Evolutionary conservation across 2,888 invertebrate genomes (phyloP), one percentile per base, ranked within the genome.

Genomic region (Tachystola acroxantha): DNA sequence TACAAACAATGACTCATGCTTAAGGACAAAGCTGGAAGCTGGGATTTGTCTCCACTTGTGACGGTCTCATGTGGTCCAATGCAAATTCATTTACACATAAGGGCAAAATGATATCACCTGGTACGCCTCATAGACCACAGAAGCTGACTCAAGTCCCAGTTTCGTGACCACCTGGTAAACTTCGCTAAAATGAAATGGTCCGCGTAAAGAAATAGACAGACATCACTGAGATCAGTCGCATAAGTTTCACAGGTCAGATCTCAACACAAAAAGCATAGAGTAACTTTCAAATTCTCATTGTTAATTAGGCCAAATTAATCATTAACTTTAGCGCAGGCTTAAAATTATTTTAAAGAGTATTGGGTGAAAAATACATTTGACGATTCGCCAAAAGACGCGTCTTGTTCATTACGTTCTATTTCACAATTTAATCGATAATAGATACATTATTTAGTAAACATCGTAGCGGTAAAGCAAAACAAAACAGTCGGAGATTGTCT

Each of bases 401-500:
- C 64, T 63, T 53, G 58, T 67, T 61, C 60, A 57, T 59, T 57
- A 61, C 69, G 69, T 61, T 71, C 64, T 70, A 69, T 68, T 73
- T 62, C 68, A 72, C 71, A 74, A 56, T 64, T 63, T 69, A 66
- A 61, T 68, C 66, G 65, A 62, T 58, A 61, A 66, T 63, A 69
- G 59, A 61, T 65, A 73, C 68, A 74, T 66, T 63, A 68, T 75
- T 82, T 78, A 82, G 77, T 80, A 73, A 73, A 84, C 82, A 81
- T 85, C 85, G 85, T 84, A 85, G 84, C 84, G 84, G 84, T 82
- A 79, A 79, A 84, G 84, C 84, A 81, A 84, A 82, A 80, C 82
- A 84, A 81, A 82, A 82, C 80, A 78, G 70, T 74, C 65, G 67
- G 73, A 58, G 64, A 64, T 68, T 74, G 74, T 75, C 62, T 76